Conservation (phyloP, 2,113 vertebrate genomes). For the Pluvianellus socialis region DNA sequence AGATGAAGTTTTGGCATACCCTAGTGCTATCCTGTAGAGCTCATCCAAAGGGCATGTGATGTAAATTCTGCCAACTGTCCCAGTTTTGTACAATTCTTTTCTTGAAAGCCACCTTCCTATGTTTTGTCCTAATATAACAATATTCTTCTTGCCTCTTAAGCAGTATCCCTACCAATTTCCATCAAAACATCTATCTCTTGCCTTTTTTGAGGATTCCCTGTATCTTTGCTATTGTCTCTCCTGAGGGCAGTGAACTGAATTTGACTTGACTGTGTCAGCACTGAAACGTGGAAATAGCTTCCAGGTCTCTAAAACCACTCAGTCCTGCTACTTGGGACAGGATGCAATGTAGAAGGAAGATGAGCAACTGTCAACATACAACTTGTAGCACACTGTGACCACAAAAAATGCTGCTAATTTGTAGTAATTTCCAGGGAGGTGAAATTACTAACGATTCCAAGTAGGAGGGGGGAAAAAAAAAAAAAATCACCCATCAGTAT, state of each 20-base stretch:
- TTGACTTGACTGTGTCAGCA: neutral
- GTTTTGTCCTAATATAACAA: neutral
- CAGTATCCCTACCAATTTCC: neutral
- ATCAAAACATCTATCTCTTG: neutral
- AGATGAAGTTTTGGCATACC: neutral
- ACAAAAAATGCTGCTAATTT: neutral
- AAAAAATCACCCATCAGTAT: neutral
- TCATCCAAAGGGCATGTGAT: neutral
- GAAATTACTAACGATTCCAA: neutral
- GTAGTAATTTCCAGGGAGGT: neutral
- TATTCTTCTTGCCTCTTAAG: neutral
- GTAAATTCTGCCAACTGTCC: neutral
- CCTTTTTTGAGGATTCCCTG: neutral
- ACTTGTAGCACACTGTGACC: neutral
- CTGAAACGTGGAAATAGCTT: neutral
- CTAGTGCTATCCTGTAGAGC: neutral
- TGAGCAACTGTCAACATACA: neutral
- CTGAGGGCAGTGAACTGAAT: neutral
- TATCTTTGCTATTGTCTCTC: neutral
- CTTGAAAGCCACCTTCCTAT: neutral
- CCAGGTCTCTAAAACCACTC: neutral
- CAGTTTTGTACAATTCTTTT: neutral
- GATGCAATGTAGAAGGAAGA: neutral
- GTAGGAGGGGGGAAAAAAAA: neutral
- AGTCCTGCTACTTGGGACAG: neutral